phyloP scores from a whole-genome alignment of 1,140 invertebrate species.

The Leptoteleia sp. region DNA sequence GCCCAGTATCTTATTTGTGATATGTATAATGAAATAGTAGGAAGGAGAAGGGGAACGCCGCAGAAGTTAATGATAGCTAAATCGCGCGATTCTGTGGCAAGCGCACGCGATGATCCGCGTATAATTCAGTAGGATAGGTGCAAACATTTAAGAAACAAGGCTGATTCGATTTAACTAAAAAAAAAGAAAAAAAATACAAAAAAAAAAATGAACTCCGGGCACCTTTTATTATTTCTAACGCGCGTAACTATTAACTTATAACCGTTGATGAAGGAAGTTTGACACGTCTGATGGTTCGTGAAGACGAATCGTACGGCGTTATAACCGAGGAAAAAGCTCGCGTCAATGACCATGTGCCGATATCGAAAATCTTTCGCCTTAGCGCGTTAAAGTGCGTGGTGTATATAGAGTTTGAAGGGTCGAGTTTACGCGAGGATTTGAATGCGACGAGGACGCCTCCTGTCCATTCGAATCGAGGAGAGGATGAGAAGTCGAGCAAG shows the following conservation, averaged over 20 bases:
- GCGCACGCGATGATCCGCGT: conserved; percentile 71
- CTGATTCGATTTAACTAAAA: conserved; percentile 79
- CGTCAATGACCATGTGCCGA: conserved; percentile 56
- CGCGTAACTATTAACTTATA: conserved; percentile 41
- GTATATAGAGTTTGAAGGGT: conserved; percentile 62
- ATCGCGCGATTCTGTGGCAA: conserved; percentile 75
- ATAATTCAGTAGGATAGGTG: conserved; percentile 47
- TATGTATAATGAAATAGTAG: conserved; percentile 52
- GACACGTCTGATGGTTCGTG: conserved; percentile 38
- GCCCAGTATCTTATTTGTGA: conserved; percentile 77
- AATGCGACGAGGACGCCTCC: neutral
- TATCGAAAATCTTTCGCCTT: conserved; percentile 54
- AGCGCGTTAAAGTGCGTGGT: conserved; percentile 41
- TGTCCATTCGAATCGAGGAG: neutral
- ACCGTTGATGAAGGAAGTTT: conserved; percentile 21
- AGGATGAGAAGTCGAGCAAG: neutral
- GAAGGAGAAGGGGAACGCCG: neutral
- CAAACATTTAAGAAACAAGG: conserved; percentile 73
- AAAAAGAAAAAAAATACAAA: no score
- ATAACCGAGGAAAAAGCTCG: conserved; percentile 49
- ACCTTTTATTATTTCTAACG: conserved; percentile 40
- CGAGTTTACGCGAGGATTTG: conserved; percentile 5
- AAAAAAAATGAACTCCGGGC: conserved; percentile 36
- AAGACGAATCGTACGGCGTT: conserved; percentile 19
- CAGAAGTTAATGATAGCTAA: conserved; percentile 64